Base-by-base conservation (phyloP, 2,113 vertebrate species). In the Oenanthe oenanthe region DNA sequence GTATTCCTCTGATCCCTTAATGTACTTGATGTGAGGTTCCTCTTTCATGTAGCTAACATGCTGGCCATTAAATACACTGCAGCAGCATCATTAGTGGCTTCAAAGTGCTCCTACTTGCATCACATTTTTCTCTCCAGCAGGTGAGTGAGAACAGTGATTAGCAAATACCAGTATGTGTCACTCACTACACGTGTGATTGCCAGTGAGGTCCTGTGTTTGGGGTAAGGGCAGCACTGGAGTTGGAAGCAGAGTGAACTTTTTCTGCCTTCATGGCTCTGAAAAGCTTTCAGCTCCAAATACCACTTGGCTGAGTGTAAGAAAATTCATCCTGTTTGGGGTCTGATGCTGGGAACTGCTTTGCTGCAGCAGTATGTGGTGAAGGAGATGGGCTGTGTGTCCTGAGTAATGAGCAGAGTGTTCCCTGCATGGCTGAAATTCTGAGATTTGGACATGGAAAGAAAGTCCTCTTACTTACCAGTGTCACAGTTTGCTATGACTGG, bases 1-100 rank as follows among this genome's bases (percentile, higher is more conserved):
- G 74, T 94, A 87, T 96, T 95, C 75, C 88, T 96, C 89, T 97
- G 95, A 96, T 97, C 96, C 96, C 92, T 95, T 95, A 96, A 95
- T 96, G 96, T 95, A 95, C 94, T 96, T 96, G 89, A 94, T 96
- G 84, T 93, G 91, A 95, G 90, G 89, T 95, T 95, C 85, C 73
- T 93, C 94, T 96, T 97, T 97, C 96, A 96, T 97, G 40, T 96
- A 67, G 88, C 74, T 94, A 95, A 92, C 82, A 66, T 93, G 93
- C 88, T 93, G 90, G 84, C 94, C 95, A 96, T 94, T 96, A 96
- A 97, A 95, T 90, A 74, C 80, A 76, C 85, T 95, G 94, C 92
- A 89, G 94, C 66, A 91, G 75, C 90, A 97, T 96, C 94, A 93
- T 97, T 97, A 95, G 80, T 71, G 85, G 76, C 95, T 96, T 97